Conservation (phyloP, 2,113 vertebrate genomes). For the Calidris pugnax region DNA sequence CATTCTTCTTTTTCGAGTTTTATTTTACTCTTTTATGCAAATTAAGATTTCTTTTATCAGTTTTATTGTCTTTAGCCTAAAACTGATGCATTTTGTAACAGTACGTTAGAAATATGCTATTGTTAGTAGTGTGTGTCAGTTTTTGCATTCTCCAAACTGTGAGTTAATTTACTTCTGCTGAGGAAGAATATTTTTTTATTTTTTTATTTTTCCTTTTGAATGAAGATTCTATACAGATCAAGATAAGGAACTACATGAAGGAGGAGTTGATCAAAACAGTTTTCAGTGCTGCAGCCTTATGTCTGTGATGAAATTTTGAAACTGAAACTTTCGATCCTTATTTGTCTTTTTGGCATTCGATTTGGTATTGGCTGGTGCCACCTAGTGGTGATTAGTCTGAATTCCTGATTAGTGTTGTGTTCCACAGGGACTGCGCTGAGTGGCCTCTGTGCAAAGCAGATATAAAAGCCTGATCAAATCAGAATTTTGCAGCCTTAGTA, state of each 20-base stretch:
- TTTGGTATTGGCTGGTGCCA: conserved; percentile 67
- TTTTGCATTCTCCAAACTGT: neutral
- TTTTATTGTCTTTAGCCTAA: neutral
- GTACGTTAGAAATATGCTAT: neutral
- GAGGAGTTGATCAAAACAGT: neutral
- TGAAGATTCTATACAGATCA: neutral
- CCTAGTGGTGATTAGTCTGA: conserved; percentile 47
- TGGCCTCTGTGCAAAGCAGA: neutral
- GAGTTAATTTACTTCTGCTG: neutral
- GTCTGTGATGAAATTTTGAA: neutral
- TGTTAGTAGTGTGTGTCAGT: neutral
- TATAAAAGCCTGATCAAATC: neutral
- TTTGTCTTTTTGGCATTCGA: neutral
- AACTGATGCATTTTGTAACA: neutral
- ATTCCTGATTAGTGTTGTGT: neutral
- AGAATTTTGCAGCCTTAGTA: neutral
- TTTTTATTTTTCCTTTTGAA: neutral
- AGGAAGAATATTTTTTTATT: neutral
- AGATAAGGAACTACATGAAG: neutral
- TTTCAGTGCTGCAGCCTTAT: neutral
- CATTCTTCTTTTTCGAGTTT: neutral
- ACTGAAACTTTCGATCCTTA: neutral
- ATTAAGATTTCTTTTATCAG: neutral
- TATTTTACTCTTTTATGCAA: neutral
- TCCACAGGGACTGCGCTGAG: neutral